phyloP scores from a whole-genome alignment of 2,888 invertebrate species.

The Pseudococcus jackbeardsleyi region DNA sequence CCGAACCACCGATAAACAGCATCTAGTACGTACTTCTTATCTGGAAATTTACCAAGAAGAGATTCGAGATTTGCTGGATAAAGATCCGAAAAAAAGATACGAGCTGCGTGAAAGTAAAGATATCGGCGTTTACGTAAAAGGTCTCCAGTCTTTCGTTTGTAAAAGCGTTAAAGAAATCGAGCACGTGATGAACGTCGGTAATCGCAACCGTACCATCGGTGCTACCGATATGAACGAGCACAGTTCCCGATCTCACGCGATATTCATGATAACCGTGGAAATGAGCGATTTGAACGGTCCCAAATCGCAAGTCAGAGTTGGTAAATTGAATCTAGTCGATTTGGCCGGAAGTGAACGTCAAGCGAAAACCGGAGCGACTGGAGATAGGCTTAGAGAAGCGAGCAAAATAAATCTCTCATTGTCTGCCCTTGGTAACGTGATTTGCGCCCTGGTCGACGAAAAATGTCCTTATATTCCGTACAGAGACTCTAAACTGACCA shows the following conservation, averaged over 20 bases:
- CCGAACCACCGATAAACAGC: constrained; percentile 92
- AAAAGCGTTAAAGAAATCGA: constrained; percentile 95
- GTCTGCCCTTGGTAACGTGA: constrained; percentile 98
- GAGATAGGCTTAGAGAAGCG: constrained; percentile 93
- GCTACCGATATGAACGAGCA: constrained; percentile 99
- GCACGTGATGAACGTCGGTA: constrained; percentile 92
- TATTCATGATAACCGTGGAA: constrained; percentile 97
- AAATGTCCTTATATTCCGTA: constrained; percentile 97
- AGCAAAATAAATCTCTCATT: constrained; percentile 97
- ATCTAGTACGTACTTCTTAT: constrained; percentile 95
- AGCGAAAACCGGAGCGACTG: constrained; percentile 95
- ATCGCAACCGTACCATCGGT: constrained; percentile 93
- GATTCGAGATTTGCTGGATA: constrained; percentile 77
- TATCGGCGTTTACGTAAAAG: constrained; percentile 94
- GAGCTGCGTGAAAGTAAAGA: constrained; percentile 84
- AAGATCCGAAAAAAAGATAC: constrained; percentile 79
- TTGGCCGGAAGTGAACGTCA: constrained; percentile 98
- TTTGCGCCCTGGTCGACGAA: constrained; percentile 93
- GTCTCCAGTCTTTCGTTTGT: constrained; percentile 93
- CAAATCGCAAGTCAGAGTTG: constrained; percentile 72
- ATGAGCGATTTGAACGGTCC: constrained; percentile 82
- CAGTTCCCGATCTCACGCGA: constrained; percentile 97
- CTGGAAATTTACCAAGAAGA: constrained; percentile 93
- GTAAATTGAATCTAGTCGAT: constrained; percentile 97
- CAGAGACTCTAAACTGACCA: constrained; percentile 95